Base-by-base conservation (phyloP, 2,797 vertebrate genomes). In the Labroides dimidiatus region DNA sequence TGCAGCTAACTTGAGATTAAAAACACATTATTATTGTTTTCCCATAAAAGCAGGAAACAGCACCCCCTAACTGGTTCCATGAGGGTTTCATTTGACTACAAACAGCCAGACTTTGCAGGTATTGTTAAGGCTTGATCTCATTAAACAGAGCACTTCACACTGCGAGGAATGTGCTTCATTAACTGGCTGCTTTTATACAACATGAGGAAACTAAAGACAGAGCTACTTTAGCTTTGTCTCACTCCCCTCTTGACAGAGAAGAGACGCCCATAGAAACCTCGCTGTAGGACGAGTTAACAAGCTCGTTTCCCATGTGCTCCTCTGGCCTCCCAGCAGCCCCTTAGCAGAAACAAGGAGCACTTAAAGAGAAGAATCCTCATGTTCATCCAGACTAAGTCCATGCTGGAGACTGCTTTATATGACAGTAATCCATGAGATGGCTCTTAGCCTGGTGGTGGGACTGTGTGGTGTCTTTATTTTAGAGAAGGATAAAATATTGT, bases 291-390 rank as follows among this genome's bases (percentile, higher is more conserved):
- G 75, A 82, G 67, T 86, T 88, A 90, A 91, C 83, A 82, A 81
- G 81, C 79, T 64, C 17, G 70, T 84, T 92, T 90, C 87, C 89
- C 86, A 89, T 78, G 56, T 80, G 33, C 77, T 54, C 65, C 51
- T 52, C 64, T 81, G 83, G 71, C 81, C 77, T 65, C 65, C 49
- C 64, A 39, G 55, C 39, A 47, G 52, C 55, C 61, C 71, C 15
- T 69, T 69, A 75, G 50, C 70, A 68, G 62, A 17, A 57, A 64
- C 72, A 54, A 69, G 45, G 55, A 65, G 44, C 54, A 70, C 73
- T 55, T 62, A 64, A 53, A 56, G 77, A 76, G 75, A 73, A 20
- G 63, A 78, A 72, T 71, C 60, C 60, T 48, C 10, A 14, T 64
- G 65, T 49, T 72, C 42, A 24, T 77, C 75, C 73, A 79, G 65